Evolutionary conservation across 1,140 invertebrate species (phyloP).

Genomic region (Danaus plexippus): DNA sequence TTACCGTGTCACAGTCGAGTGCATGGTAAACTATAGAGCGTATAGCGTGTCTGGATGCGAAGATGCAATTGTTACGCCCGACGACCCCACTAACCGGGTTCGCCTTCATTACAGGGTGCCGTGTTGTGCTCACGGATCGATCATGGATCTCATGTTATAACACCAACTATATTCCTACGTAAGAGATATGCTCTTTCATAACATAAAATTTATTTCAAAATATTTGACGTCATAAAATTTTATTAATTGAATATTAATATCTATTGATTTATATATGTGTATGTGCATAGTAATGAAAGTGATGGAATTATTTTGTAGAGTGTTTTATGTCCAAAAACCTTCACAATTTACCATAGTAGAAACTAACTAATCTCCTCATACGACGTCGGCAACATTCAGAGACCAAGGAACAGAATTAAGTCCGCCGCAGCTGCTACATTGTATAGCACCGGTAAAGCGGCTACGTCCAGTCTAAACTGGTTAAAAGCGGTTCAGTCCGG

Average conservation of each 20-base stretch:
- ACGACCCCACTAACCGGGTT: constrained; percentile 36
- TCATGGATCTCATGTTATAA: too few relatives aligned
- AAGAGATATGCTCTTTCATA: constrained; percentile 5
- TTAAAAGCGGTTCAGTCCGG: constrained; percentile 44
- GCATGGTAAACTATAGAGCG: constrained; percentile 23
- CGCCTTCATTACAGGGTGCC: constrained; percentile 36
- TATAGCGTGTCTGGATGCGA: constrained; percentile 25
- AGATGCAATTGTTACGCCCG: constrained; percentile 50
- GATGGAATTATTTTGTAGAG: too few relatives aligned
- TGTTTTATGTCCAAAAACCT: too few relatives aligned
- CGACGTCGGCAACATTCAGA: constrained; percentile 30
- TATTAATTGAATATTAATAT: too few relatives aligned
- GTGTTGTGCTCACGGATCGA: constrained; percentile 19
- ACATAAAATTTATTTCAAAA: too few relatives aligned
- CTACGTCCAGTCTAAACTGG: constrained; percentile 42
- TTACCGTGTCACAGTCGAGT: constrained; percentile 22
- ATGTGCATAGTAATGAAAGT: too few relatives aligned
- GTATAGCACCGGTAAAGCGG: constrained; percentile 29
- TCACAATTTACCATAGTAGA: too few relatives aligned
- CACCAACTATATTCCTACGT: too few relatives aligned
- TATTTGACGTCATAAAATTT: too few relatives aligned
- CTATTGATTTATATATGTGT: too few relatives aligned
- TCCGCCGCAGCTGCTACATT: constrained; percentile 33
- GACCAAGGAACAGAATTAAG: constrained; percentile 52
- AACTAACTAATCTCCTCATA: constrained; percentile 29